Evolutionary conservation across 2,888 invertebrate species (phyloP).

Genomic region (Lycaena phlaeas): DNA sequence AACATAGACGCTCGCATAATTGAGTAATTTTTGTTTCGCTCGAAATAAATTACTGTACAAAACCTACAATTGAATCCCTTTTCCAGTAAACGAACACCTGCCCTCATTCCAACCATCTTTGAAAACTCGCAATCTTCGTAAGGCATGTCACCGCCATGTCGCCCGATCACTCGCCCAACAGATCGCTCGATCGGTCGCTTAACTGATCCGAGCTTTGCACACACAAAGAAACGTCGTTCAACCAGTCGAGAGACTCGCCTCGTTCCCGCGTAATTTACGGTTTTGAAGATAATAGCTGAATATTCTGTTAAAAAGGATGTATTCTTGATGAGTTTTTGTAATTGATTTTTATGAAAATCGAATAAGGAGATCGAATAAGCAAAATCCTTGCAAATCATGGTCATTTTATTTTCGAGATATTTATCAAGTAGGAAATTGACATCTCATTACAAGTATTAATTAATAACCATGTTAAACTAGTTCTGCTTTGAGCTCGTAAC

Average conservation of each 20-base stretch:
- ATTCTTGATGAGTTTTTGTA: constrained; percentile 36
- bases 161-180: constrained; percentile 28
- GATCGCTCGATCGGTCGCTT: constrained; percentile 15
- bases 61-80: constrained; percentile 42
- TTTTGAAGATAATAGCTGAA: constrained; percentile 24
- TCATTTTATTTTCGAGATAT: too few relatives aligned
- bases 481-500: too few relatives aligned
- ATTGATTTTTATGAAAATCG: background rate
- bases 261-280: too few relatives aligned
- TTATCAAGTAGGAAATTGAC: too few relatives aligned
- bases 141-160: constrained; percentile 33
- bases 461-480: too few relatives aligned
- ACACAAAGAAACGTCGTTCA: background rate
- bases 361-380: too few relatives aligned
- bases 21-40: constrained; percentile 1
- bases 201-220: too few relatives aligned
- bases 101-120: constrained; percentile 20
- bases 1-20: background rate
- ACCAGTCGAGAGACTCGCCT: constrained; percentile 31
- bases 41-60: constrained; percentile 33
- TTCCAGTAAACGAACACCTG: constrained; percentile 43
- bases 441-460: too few relatives aligned
- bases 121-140: too few relatives aligned
- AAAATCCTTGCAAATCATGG: too few relatives aligned
- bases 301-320: constrained; percentile 33